Evolutionary conservation across 2,888 invertebrate genomes (phyloP).

Genomic region (Calameuta pallipes): DNA sequence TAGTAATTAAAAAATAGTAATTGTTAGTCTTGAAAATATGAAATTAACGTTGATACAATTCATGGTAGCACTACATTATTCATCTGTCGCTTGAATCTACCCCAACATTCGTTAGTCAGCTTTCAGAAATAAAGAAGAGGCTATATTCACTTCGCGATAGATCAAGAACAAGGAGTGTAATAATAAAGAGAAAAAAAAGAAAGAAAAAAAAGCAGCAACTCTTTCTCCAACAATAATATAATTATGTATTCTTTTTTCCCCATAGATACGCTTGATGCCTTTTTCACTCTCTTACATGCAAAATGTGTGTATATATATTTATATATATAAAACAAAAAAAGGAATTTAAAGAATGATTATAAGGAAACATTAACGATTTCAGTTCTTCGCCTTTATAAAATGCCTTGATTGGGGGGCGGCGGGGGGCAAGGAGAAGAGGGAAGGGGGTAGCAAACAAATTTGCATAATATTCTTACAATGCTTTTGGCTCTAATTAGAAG

Average conservation of each 20-base stretch:
- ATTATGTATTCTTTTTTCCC: slow-evolving; percentile 20
- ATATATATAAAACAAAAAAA: slow-evolving; percentile 18
- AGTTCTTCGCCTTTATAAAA: slow-evolving; percentile 27
- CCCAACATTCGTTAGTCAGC: not conserved
- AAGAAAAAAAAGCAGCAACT: slow-evolving; percentile 46
- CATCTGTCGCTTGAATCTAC: not conserved
- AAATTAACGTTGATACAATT: slow-evolving; percentile 47
- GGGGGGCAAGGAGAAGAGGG: not conserved
- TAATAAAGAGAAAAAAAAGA: not conserved
- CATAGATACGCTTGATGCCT: slow-evolving; percentile 24
- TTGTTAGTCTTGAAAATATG: slow-evolving; percentile 58
- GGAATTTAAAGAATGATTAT: slow-evolving; percentile 33
- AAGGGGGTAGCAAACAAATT: not conserved
- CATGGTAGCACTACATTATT: slow-evolving; percentile 37
- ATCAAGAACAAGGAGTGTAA: not conserved
- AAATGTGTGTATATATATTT: slow-evolving; percentile 15
- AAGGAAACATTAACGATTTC: slow-evolving; percentile 45
- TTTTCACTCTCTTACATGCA: not conserved
- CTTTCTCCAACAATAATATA: slow-evolving; percentile 30
- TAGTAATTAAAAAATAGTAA: slow-evolving; percentile 55
- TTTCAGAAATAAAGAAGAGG: not conserved
- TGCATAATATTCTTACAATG: slow-evolving; percentile 3
- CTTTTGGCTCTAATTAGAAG: slow-evolving; percentile 20
- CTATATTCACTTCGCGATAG: not conserved
- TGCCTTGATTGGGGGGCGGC: not conserved